Conservation (phyloP, 2,113 vertebrate species). For the Buteo buteo region DNA sequence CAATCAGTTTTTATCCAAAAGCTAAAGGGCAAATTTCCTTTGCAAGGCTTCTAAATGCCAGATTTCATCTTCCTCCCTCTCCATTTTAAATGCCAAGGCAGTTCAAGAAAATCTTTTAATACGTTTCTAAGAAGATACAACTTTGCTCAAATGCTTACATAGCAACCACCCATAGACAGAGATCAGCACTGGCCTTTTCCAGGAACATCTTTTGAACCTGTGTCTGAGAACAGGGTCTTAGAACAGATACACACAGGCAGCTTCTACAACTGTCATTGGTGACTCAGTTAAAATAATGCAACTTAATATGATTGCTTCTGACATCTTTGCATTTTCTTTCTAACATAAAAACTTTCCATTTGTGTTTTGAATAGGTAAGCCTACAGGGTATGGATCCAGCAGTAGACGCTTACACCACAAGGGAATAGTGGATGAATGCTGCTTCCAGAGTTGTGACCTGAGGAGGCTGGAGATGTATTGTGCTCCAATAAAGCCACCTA, state of each 20-base stretch:
- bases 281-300: neutral
- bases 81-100: neutral
- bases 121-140: neutral
- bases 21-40: neutral
- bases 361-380: slow-evolving; percentile 82
- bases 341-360: slow-evolving; percentile 20
- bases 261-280: neutral
- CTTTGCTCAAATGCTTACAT: neutral
- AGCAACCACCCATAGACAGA: neutral
- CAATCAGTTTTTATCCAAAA: neutral
- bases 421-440: slow-evolving; percentile 98
- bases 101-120: neutral
- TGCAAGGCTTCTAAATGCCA: neutral
- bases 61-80: neutral
- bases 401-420: slow-evolving; percentile 86
- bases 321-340: neutral
- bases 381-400: slow-evolving; percentile 90
- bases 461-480: slow-evolving; percentile 98
- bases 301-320: neutral
- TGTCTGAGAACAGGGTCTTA: neutral
- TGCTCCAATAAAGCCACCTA: slow-evolving; percentile 88
- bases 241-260: neutral
- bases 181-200: neutral
- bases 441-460: slow-evolving; percentile 98
- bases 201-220: neutral